Base-by-base conservation (phyloP, 2,888 invertebrate species). In the Sthenelais limicola region DNA sequence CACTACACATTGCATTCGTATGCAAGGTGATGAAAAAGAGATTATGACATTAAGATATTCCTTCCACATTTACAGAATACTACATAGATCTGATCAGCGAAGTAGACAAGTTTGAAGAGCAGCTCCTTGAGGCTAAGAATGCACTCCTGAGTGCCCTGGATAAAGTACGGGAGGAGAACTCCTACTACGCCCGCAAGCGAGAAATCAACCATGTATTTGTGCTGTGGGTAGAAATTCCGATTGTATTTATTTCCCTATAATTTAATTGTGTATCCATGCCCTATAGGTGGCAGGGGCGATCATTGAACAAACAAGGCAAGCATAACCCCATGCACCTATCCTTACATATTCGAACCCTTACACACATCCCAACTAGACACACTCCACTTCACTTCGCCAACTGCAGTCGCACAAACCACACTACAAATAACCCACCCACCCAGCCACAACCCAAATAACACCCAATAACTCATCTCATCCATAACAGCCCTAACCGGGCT, bases 61-160 rank as follows among this genome's bases (percentile, higher is more conserved):
- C n/a, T n/a, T 9, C 9, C 9, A 15, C 24, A 52, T 21, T 9
- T 58, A 32, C 48, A 68, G 48, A 48, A 1, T 62, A 62, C 24
- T 62, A 62, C 38, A 21, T 28, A 28, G 32, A n/a, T 3, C 28
- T 68, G 48, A 5, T 68, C 3, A 68, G 24, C 15, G 49, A 48
- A 15, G 48, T 75, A 30, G 75, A 75, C 35, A 51, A 51, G 26
- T 74, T 76, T 26, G 76, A 74, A 33, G 54, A 74, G 54, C 71
- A 76, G 68, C 66, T 76, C 49, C 28, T 68, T n/a, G 38, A 71
- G 38, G 51, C 67, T 21, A 48, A 69, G 38, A 38, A 68, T 18
- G 33, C 26, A n/a, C 56, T 76, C 21, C 33, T 72, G 30, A 43
- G 35, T n/a, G 54, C 73, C 0, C 66, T 76, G 43, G 47, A 68